phyloP scores from a whole-genome alignment of 1,140 invertebrate genomes.

The Caenorhabditis remanei region DNA sequence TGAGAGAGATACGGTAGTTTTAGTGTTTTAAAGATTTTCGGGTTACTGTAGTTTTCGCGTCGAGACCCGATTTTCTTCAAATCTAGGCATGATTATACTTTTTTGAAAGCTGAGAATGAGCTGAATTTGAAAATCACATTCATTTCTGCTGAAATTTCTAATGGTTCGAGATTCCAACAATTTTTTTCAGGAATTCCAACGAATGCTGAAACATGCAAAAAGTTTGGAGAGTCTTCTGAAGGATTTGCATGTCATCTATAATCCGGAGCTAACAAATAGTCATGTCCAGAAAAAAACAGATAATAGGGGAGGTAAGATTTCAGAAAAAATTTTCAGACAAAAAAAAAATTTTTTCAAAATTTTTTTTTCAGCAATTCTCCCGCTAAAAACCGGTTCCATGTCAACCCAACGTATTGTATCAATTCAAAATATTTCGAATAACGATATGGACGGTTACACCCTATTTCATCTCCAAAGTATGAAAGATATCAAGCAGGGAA shows the following conservation, averaged over 20 bases:
- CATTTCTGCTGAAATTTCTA: no score
- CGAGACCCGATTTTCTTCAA: no score
- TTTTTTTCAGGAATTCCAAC: conserved; percentile 23
- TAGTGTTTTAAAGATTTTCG: no score
- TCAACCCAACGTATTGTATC: background rate
- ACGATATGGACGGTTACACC: conserved; percentile 31
- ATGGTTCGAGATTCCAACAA: no score
- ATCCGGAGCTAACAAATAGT: conserved; percentile 10
- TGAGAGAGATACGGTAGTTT: no score
- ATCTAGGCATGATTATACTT: no score
- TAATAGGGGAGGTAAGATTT: background rate
- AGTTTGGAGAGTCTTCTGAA: background rate
- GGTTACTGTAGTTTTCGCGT: no score
- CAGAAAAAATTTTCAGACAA: no score
- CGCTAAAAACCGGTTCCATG: conserved; percentile 1
- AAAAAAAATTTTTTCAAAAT: background rate
- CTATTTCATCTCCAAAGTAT: conserved; percentile 37
- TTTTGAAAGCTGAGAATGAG: no score
- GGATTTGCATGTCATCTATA: conserved; percentile 39
- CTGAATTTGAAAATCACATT: no score
- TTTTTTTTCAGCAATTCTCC: background rate
- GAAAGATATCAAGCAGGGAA: conserved; percentile 61
- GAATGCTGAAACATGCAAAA: conserved; percentile 23
- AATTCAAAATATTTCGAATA: background rate
- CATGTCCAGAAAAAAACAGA: background rate